Evolutionary conservation across 2,113 vertebrate genomes (phyloP).

Genomic region (Synodontis membranacea): DNA sequence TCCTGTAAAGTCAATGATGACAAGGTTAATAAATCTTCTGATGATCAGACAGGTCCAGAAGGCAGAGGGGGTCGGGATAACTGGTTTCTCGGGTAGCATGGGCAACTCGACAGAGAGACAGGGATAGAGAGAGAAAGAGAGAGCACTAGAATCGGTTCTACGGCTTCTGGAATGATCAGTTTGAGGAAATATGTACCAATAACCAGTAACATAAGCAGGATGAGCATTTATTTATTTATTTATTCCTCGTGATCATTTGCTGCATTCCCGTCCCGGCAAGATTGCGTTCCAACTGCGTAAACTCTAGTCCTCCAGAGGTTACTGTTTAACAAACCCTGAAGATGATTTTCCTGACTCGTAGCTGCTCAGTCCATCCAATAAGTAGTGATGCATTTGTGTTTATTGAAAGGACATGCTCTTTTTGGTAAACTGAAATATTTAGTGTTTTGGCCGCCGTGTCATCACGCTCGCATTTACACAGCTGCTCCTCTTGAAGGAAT

Average conservation of each 20-base stretch:
- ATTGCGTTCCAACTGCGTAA: not conserved
- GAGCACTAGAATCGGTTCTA: too few relatives aligned
- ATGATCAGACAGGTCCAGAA: too few relatives aligned
- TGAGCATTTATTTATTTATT: not conserved
- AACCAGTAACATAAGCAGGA: too few relatives aligned
- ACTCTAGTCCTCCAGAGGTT: not conserved
- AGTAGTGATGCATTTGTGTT: constrained; percentile 22
- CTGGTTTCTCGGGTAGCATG: too few relatives aligned
- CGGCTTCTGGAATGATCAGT: too few relatives aligned
- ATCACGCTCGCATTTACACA: constrained; percentile 41
- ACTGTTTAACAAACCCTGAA: not conserved
- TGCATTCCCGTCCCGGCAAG: not conserved
- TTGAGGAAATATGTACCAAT: too few relatives aligned
- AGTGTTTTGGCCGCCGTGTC: constrained; percentile 38
- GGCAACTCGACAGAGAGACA: too few relatives aligned
- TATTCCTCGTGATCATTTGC: not conserved
- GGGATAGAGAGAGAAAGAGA: too few relatives aligned
- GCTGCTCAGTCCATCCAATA: not conserved
- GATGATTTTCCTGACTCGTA: not conserved
- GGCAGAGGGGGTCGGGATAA: too few relatives aligned
- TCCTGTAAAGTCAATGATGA: not conserved
- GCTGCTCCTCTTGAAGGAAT: constrained; percentile 38
- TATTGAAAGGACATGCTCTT: constrained; percentile 10
- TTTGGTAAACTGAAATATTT: constrained; percentile 8
- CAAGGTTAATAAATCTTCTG: not conserved